Base-by-base conservation (phyloP, 2,797 vertebrate species). In the Oreochromis grahami region DNA sequence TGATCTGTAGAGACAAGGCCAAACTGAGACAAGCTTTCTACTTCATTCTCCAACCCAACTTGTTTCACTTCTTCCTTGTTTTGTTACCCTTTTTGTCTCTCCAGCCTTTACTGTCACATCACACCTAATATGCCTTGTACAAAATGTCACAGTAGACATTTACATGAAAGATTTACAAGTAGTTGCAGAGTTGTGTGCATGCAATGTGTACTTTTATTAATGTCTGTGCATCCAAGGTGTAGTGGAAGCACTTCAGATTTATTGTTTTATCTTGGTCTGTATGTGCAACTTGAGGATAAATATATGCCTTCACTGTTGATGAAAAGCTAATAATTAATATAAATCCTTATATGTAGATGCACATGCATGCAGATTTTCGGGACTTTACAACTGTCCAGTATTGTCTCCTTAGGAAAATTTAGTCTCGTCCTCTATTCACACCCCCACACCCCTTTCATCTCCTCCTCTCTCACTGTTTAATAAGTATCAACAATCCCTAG, bases 1-100 rank as follows among this genome's bases (percentile, higher is more conserved):
- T 81, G 79, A 91, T 90, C 58, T 41, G 86, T 8, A 86, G 80
- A 77, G 89, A 93, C 88, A 65, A 45, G 78, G 36, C 90, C 86
- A 87, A 89, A 90, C 82, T 81, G 88, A 72, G 68, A 91, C 83
- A 50, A 87, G 79, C 78, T 53, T 84, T 77, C 12, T 51, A 13
- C 72, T 84, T 79, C 65, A 17, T 17, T 45, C 41, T 26, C 68
- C 21, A 7, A 48, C 14, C 41, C 43, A 72, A 48, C 41, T 72
- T 6, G 8, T 45, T 72, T 48, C 41, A 72, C 24, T 48, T 48
- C 45, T 48, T 72, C 15, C 41, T 72, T 29, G 15, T 48, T 45
- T 72, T 72, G 24, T 72, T 45, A 45, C 41, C 8, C 9, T 7
- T 48, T 72, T 19, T 72, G 41, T 7, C 24, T 72, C 41, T 45